Evolutionary conservation across 2,888 invertebrate species (phyloP).

Genomic region (Lycia hirtaria): DNA sequence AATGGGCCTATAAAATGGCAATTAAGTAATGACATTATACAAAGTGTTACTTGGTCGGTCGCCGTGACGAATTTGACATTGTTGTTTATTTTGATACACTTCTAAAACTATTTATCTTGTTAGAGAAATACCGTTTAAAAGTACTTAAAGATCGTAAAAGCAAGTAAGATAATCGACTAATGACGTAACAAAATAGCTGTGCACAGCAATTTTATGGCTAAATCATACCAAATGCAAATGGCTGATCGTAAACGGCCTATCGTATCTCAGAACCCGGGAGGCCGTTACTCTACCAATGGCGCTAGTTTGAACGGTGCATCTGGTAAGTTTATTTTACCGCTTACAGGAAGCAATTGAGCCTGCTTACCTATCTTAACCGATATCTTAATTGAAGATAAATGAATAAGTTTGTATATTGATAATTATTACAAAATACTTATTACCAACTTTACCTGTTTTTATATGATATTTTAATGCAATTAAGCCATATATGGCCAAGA

Average conservation of each 20-base stretch:
- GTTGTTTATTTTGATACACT: slow-evolving; percentile 30
- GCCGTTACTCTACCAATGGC: slow-evolving; percentile 50
- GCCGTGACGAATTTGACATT: slow-evolving; percentile 34
- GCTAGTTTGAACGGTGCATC: slow-evolving; percentile 32
- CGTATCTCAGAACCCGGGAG: slow-evolving; percentile 43
- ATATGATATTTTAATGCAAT: too few species aligned
- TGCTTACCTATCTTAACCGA: background rate
- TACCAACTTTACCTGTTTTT: too few species aligned
- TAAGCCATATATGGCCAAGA: too few species aligned
- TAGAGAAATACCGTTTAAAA: slow-evolving; percentile 4
- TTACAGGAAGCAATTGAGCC: background rate
- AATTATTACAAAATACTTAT: background rate
- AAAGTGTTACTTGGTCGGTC: slow-evolving; percentile 44
- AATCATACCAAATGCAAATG: slow-evolving; percentile 50
- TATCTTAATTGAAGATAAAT: background rate
- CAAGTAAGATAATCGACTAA: slow-evolving; percentile 14
- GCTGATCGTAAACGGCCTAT: slow-evolving; percentile 31
- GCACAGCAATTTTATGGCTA: slow-evolving; percentile 43
- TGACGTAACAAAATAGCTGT: slow-evolving; percentile 25
- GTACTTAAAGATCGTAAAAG: slow-evolving; percentile 10
- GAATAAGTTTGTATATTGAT: background rate
- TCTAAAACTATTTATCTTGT: slow-evolving; percentile 13
- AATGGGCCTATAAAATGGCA: slow-evolving; percentile 52
- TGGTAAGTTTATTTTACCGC: slow-evolving; percentile 18
- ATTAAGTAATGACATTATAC: slow-evolving; percentile 49